Conservation (phyloP, 2,113 vertebrate genomes). For the Ophiodon elongatus region DNA sequence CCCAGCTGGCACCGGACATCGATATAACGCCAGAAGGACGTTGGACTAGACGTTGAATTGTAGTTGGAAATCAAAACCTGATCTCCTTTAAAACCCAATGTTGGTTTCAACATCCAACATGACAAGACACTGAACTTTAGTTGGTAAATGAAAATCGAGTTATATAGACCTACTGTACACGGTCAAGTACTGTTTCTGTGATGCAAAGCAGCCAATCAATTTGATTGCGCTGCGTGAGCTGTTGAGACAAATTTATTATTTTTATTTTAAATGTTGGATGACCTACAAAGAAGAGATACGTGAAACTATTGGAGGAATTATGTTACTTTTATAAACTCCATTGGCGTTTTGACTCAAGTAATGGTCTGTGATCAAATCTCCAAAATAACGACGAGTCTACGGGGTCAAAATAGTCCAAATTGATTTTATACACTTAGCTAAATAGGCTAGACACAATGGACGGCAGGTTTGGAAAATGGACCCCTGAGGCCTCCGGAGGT, state of each 20-base stretch:
- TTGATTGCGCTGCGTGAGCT: not conserved
- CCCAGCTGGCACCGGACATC: too few relatives aligned
- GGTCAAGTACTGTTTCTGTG: not conserved
- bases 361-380: not conserved
- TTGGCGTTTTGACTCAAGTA: not conserved
- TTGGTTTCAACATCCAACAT: too few relatives aligned
- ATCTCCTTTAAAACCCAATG: too few relatives aligned
- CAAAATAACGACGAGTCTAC: not conserved
- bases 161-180: not conserved
- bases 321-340: conserved; percentile 7
- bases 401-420: not conserved
- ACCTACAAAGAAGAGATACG: not conserved
- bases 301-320: not conserved
- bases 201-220: not conserved
- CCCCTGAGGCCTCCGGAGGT: conserved; percentile 14
- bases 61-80: too few relatives aligned
- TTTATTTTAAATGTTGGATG: not conserved
- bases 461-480: not conserved
- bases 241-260: not conserved
- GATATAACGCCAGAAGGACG: too few relatives aligned
- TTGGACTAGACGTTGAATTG: not conserved
- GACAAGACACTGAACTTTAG: too few relatives aligned
- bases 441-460: not conserved
- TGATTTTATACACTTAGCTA: not conserved
- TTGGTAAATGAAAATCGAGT: too few relatives aligned